Conservation (phyloP, 2,888 invertebrate genomes). For the Acronicta leporina region DNA sequence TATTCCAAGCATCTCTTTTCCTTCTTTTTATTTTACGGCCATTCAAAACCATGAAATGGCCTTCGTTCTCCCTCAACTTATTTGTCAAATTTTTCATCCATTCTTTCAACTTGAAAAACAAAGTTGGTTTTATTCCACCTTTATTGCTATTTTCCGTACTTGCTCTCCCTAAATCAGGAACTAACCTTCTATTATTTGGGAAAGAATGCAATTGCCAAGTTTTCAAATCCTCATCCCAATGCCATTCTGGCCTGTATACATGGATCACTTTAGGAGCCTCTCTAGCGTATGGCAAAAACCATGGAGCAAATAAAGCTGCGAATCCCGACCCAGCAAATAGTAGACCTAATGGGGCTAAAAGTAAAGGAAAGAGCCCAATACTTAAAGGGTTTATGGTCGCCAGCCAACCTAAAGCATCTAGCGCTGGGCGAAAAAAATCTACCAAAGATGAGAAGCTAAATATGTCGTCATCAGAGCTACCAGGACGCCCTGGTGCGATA, state of each 20-base stretch:
- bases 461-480: conserved; percentile 81
- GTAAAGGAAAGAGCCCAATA: conserved; percentile 89
- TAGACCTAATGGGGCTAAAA: conserved; percentile 90
- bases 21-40: conserved; percentile 72
- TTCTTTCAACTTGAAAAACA: conserved; percentile 70
- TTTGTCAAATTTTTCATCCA: conserved; percentile 68
- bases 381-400: conserved; percentile 89
- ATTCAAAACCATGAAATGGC: conserved; percentile 34
- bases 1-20: conserved; percentile 73
- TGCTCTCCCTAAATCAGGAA: conserved; percentile 46
- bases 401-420: conserved; percentile 86
- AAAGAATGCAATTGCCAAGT: conserved; percentile 84
- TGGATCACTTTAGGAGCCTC: conserved; percentile 78
- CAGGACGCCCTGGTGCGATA: conserved; percentile 69
- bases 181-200: conserved; percentile 71
- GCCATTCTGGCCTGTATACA: conserved; percentile 86
- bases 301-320: conserved; percentile 90
- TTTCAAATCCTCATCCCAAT: conserved; percentile 89
- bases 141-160: conserved; percentile 57
- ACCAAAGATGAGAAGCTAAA: conserved; percentile 82
- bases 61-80: conserved; percentile 49
- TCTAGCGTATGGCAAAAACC: conserved; percentile 87
- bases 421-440: conserved; percentile 84
- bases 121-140: conserved; percentile 55
- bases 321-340: conserved; percentile 90